A percentile compares a stretch with the other conserved stretches of the same genome.
These are phyloP conservation scores for Xenopus laevis DNA, from an alignment of 2,113 vertebrate species.

Conservation along the genomic window DNA sequence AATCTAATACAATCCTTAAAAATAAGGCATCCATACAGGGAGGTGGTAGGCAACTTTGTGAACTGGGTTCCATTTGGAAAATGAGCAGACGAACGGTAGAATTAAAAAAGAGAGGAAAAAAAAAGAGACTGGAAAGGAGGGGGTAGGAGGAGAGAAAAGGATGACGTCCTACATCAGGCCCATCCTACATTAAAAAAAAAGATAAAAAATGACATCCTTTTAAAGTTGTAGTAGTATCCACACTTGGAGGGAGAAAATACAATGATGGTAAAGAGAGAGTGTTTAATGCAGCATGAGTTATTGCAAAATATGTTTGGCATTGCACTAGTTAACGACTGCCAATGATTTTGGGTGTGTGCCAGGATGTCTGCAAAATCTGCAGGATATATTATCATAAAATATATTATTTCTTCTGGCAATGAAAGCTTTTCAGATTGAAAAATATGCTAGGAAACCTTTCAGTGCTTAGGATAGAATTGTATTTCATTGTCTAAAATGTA, in stretches of 20 bases:
- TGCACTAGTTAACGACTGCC: background rate
- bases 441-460: too few relatives aligned
- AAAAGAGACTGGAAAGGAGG: slow-evolving; percentile 9
- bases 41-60: slow-evolving; percentile 42
- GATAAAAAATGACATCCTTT: slow-evolving; percentile 44
- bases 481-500: too few relatives aligned
- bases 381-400: background rate
- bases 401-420: background rate
- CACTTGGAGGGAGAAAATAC: slow-evolving; percentile 2
- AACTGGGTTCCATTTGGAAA: slow-evolving; percentile 39
- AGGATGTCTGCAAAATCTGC: background rate
- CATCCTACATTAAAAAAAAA: slow-evolving; percentile 32
- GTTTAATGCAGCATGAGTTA: background rate
- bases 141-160: slow-evolving; percentile 25
- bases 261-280: background rate
- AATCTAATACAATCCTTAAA: background rate
- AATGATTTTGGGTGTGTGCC: background rate
- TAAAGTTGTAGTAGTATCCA: slow-evolving; percentile 37
- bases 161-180: slow-evolving; percentile 24
- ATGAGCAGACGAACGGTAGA: slow-evolving; percentile 39
- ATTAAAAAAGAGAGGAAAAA: slow-evolving; percentile 29
- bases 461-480: too few relatives aligned
- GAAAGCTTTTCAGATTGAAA: too few relatives aligned
- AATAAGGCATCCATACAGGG: slow-evolving; percentile 14
- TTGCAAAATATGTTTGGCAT: background rate